Base-by-base conservation (phyloP, 2,888 invertebrate genomes). In the Dynastes tityus region DNA sequence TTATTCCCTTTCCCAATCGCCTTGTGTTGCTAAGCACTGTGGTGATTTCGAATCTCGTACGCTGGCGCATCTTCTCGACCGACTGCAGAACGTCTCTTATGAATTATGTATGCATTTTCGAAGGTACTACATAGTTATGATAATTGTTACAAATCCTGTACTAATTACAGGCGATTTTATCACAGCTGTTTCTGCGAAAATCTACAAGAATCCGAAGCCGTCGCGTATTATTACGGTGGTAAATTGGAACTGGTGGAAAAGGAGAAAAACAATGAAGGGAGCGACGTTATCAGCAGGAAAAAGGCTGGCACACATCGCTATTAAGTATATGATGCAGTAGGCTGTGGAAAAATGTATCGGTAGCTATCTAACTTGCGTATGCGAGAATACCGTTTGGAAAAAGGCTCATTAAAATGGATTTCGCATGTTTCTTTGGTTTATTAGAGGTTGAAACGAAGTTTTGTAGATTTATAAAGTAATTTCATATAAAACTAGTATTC, bases 101-200 rank as follows among this genome's bases (percentile, higher is more conserved):
- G 68, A 68, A 68, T 68, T 68, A 68, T 68, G 68, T 68, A 68
- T 68, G 68, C 68, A 68, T 68, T 53, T 68, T 68, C 22, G 49
- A 29, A 27, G 68, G 68, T 68, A 68, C 27, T 68, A 68, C 51
- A 27, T 68, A 68, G 68, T 68, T 68, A 68, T 68, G 68, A 68
- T 68, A 68, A 68, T 68, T 68, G 68, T 49, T 68, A 68, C 68
- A 68, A 68, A 68, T 68, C 68, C 29, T 13, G 68, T 9, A 51
- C 68, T 68, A 68, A 68, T 68, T 68, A 68, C 68, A 29, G n/a
- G 22, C 27, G 68, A 68, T 68, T 68, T 68, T 68, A 68, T 68
- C 68, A 32, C 51, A 27, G 49, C n/a, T 68, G n/a, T 29, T 29
- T 68, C 68, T 68, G 68, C 51, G 68, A 68, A 68, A 68, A 68